A percentile compares a stretch with the other conserved stretches of the same genome.
Evolutionary conservation across 1,140 invertebrate species (phyloP).

Genomic region (Heliconius congener): DNA sequence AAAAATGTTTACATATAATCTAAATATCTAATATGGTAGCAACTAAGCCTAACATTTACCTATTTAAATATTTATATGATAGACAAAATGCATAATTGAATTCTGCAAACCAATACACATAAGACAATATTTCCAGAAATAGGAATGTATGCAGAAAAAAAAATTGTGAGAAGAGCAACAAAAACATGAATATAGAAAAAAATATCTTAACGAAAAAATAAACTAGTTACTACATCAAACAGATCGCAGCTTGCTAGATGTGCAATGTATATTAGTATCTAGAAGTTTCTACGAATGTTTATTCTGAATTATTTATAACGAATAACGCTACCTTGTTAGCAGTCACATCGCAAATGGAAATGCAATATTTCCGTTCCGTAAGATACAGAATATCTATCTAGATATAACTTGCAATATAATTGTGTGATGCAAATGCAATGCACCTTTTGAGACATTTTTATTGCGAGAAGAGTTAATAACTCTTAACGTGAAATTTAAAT

Average conservation of each 20-base stretch:
- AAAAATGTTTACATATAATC: too few relatives aligned
- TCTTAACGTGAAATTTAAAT: conserved; percentile 53
- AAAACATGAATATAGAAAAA: neutral
- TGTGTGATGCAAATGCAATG: conserved; percentile 59
- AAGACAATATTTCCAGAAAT: neutral
- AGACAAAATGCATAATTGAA: too few relatives aligned
- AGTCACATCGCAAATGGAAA: conserved; percentile 25
- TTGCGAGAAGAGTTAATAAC: conserved; percentile 63
- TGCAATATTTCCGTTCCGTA: conserved; percentile 20
- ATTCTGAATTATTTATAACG: neutral
- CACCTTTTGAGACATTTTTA: conserved; percentile 58
- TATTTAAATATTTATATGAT: too few relatives aligned
- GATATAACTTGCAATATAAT: conserved; percentile 47
- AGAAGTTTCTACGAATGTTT: neutral
- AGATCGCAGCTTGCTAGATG: neutral
- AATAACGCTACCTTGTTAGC: conserved; percentile 21
- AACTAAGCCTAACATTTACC: too few relatives aligned
- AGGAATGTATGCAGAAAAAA: too few relatives aligned
- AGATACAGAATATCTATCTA: neutral
- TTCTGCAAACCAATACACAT: too few relatives aligned
- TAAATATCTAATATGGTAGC: too few relatives aligned
- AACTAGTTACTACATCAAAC: neutral
- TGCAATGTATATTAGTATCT: neutral
- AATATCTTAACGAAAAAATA: neutral
- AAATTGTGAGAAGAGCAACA: too few relatives aligned